These are phyloP conservation scores for Popillia japonica DNA, from an alignment of 1,140 invertebrate genomes.

Conservation along the genomic window DNA sequence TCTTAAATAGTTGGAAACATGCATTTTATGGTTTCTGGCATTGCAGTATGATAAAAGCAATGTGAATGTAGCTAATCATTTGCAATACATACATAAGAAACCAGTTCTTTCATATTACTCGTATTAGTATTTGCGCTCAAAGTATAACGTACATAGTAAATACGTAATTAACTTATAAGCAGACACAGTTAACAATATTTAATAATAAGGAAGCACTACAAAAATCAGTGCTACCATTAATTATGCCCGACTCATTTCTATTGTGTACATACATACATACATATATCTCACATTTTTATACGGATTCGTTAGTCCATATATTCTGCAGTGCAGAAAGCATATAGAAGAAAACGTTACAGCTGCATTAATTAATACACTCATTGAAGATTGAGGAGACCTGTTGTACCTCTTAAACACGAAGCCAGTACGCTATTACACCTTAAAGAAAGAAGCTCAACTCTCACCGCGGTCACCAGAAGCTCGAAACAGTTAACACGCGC, in stretches of 20 bases:
- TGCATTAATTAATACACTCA: constrained; percentile 54
- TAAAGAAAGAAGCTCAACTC: constrained; percentile 24
- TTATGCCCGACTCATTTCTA: constrained; percentile 14
- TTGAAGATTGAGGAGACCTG: constrained; percentile 43
- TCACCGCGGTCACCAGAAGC: constrained; percentile 29
- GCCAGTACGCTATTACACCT: constrained; percentile 42
- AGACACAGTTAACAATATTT: constrained; percentile 12
- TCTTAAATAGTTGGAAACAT: too few relatives aligned
- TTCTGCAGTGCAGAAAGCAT: constrained; percentile 51
- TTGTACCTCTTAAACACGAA: not conserved
- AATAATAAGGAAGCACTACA: constrained; percentile 11
- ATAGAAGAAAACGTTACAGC: constrained; percentile 54
- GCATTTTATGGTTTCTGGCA: too few relatives aligned
- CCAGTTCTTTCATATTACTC: not conserved
- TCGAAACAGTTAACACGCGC: not conserved
- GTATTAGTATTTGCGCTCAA: not conserved
- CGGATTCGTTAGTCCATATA: constrained; percentile 52
- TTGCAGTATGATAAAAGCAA: too few relatives aligned
- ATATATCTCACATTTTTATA: constrained; percentile 33
- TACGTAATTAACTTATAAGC: not conserved
- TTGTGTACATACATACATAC: not conserved
- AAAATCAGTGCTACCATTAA: not conserved
- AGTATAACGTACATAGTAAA: not conserved
- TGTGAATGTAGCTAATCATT: too few relatives aligned
- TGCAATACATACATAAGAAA: too few relatives aligned